phyloP scores from a whole-genome alignment of 1,140 invertebrate species.

The Hypsibius dujardini region DNA sequence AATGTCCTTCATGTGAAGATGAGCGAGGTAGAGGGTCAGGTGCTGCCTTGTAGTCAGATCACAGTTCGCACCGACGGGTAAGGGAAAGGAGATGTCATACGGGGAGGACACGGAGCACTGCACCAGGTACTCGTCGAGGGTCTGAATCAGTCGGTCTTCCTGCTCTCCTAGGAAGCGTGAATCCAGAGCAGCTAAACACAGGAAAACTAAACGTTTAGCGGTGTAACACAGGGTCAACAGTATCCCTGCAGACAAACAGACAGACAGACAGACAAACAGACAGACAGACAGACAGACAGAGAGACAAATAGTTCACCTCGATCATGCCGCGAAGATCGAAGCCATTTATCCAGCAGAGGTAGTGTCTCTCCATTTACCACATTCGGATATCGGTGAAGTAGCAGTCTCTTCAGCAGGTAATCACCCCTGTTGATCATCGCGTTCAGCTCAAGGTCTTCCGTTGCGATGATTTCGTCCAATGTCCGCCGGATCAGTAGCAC shows the following conservation, averaged over 20 bases:
- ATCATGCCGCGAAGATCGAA: constrained; percentile 31
- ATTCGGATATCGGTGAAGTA: constrained; percentile 55
- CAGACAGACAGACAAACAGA: no score
- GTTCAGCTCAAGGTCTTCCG: constrained; percentile 21
- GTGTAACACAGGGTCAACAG: no score
- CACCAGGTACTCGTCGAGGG: constrained; percentile 2
- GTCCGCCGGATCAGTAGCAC: constrained; percentile 62
- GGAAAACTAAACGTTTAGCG: no score
- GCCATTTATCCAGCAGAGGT: constrained; percentile 39
- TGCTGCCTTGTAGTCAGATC: background rate
- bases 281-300: no score
- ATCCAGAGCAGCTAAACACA: background rate
- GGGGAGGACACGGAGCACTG: constrained; percentile 30
- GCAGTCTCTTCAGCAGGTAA: constrained; percentile 50
- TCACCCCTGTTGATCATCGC: constrained; percentile 68
- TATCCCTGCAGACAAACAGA: no score
- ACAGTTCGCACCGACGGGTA: background rate
- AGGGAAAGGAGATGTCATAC: background rate
- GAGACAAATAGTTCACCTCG: constrained; percentile 16
- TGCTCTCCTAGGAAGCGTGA: background rate
- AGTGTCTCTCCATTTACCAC: constrained; percentile 42
- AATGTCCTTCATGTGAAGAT: constrained; percentile 57
- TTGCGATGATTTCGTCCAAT: constrained; percentile 75
- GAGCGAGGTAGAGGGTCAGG: constrained; percentile 32
- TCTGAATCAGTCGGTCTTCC: background rate